Conservation (phyloP, 2,888 invertebrate genomes). For the Acanthococcus lagerstroemiae region DNA sequence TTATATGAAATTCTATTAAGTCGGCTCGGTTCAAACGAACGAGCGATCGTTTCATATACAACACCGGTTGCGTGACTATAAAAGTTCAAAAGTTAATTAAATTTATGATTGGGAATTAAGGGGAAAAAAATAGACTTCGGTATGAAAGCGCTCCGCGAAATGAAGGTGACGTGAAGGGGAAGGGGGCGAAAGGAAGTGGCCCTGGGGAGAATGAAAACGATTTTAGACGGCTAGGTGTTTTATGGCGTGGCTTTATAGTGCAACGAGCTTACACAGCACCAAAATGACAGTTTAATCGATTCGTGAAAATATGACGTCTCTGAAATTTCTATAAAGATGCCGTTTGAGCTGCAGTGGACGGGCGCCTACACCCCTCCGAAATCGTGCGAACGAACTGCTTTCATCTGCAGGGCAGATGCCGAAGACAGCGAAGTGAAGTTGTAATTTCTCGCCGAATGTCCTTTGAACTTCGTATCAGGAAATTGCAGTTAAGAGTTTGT, state of each 20-base stretch:
- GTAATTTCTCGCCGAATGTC: no score
- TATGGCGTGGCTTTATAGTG: not conserved
- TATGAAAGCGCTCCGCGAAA: not conserved
- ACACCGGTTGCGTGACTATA: slow-evolving; percentile 20
- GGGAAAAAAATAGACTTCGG: not conserved
- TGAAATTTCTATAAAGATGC: no score
- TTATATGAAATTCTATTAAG: slow-evolving; percentile 24
- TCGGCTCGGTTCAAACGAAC: slow-evolving; percentile 17
- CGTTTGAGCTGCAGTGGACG: no score
- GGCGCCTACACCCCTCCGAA: no score
- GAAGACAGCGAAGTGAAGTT: no score
- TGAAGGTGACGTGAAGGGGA: not conserved
- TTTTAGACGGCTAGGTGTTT: not conserved
- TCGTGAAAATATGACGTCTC: not conserved
- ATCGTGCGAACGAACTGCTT: no score
- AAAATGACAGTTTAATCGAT: not conserved
- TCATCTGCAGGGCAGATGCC: no score
- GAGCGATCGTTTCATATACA: slow-evolving; percentile 2
- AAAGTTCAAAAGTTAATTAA: slow-evolving; percentile 25
- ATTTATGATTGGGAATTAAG: not conserved
- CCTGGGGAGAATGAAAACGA: not conserved
- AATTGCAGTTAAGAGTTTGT: no score
- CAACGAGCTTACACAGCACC: not conserved
- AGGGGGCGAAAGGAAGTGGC: not conserved
- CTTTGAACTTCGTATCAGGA: no score